phyloP scores from a whole-genome alignment of 23 tunicate genomes.

The Botrylloides violaceus region DNA sequence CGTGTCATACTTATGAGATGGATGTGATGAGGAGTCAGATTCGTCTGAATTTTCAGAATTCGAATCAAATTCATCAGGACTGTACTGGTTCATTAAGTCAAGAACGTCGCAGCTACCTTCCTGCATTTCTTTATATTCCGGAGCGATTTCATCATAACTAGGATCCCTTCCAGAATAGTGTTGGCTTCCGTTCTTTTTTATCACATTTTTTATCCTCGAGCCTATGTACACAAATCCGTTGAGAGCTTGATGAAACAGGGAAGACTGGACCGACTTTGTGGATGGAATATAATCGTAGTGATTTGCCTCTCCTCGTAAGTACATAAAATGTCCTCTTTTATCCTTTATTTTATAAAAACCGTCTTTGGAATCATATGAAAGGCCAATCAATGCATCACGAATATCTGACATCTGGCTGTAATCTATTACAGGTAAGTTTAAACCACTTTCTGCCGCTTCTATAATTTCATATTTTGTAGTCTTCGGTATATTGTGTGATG shows the following conservation, averaged over 20 bases:
- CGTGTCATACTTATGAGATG: background rate
- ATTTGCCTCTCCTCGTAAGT: background rate
- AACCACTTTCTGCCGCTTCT: background rate
- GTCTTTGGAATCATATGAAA: background rate
- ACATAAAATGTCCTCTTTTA: background rate
- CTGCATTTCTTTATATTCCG: too few species aligned
- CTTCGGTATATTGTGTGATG: too few species aligned
- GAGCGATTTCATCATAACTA: constrained; percentile 6
- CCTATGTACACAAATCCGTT: constrained; percentile 15
- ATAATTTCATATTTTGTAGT: too few species aligned
- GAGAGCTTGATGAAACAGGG: constrained; percentile 12
- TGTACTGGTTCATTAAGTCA: too few species aligned
- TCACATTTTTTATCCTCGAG: background rate
- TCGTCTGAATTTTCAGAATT: too few species aligned
- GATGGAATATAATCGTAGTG: constrained; percentile 9
- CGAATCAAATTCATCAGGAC: too few species aligned
- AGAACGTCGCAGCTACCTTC: constrained; percentile 21
- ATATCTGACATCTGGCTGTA: background rate
- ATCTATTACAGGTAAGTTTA: background rate
- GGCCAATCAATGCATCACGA: background rate
- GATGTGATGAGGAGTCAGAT: too few species aligned
- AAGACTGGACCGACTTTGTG: constrained; percentile 1
- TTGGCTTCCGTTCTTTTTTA: too few species aligned
- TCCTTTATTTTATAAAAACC: background rate
- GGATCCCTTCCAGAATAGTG: too few species aligned